A percentile compares a stretch with the other conserved stretches of the same genome.
Evolutionary conservation across 2,888 invertebrate species (phyloP).

Genomic region (Brachyptera putata): DNA sequence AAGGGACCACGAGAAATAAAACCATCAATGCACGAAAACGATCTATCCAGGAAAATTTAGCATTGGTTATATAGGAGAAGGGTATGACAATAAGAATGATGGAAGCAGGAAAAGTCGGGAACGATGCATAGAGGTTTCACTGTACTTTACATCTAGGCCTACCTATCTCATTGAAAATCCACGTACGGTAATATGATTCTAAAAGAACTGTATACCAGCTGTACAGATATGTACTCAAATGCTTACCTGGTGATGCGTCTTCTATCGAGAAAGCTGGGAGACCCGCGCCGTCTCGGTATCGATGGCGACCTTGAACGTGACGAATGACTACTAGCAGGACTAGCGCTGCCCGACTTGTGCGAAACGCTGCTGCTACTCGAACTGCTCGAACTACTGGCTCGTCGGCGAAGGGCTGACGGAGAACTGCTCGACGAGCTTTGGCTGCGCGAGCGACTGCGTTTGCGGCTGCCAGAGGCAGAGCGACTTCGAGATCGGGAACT

Average conservation of each 20-base stretch:
- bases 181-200: too few species aligned
- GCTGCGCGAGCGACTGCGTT: slow-evolving; percentile 39
- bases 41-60: too few species aligned
- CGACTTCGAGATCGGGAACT: slow-evolving; percentile 36
- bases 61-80: too few species aligned
- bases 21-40: too few species aligned
- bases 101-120: too few species aligned
- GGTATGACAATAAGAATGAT: too few species aligned
- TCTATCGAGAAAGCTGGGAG: slow-evolving; percentile 90
- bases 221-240: too few species aligned
- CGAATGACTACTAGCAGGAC: slow-evolving; percentile 30
- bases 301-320: slow-evolving; percentile 72
- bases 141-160: too few species aligned
- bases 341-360: slow-evolving; percentile 38
- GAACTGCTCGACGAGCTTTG: slow-evolving; percentile 40
- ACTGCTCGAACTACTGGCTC: slow-evolving; percentile 50
- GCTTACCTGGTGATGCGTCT: slow-evolving; percentile 90
- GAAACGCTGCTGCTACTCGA: slow-evolving; percentile 55
- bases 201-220: too few species aligned
- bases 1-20: too few species aligned
- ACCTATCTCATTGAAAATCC: too few species aligned
- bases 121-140: too few species aligned
- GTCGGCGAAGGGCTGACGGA: slow-evolving; percentile 45
- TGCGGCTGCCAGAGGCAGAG: slow-evolving; percentile 38
- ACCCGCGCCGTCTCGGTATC: slow-evolving; percentile 86